Percentiles rank a stretch among this genome's conserved stretches.
Evolutionary conservation across 2,113 vertebrate genomes (phyloP).

Genomic region (Anguilla rostrata): DNA sequence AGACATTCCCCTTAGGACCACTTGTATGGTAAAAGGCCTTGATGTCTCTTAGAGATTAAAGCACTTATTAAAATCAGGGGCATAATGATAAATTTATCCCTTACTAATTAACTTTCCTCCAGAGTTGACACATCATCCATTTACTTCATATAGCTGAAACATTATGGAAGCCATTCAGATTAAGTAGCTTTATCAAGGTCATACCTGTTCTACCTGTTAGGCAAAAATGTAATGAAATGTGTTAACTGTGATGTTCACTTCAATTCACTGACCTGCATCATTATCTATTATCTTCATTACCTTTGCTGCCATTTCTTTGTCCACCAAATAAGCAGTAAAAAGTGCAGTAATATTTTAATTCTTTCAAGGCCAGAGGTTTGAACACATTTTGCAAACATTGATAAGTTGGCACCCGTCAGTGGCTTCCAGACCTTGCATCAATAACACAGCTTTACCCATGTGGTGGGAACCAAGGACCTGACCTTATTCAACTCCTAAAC

Average conservation of each 20-base stretch:
- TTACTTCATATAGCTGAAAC: neutral
- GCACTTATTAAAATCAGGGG: too few species aligned
- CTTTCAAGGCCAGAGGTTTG: conserved; percentile 5
- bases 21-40: too few species aligned
- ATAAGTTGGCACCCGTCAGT: conserved; percentile 24
- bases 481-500: conserved; percentile 47
- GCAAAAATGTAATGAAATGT: neutral
- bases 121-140: neutral
- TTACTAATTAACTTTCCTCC: neutral
- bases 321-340: neutral
- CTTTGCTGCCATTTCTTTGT: neutral
- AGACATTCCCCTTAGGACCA: too few species aligned
- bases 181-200: too few species aligned
- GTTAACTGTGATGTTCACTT: neutral
- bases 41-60: too few species aligned
- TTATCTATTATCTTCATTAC: neutral
- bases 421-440: conserved; percentile 14
- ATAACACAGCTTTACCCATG: conserved; percentile 34
- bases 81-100: too few species aligned
- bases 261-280: neutral
- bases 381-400: conserved; percentile 27
- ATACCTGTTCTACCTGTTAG: neutral
- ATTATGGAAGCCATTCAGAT: neutral
- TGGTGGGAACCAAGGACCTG: conserved; percentile 48
- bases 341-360: conserved; percentile 3